Percentiles rank a stretch among this genome's conserved stretches.
Evolutionary conservation across 2,797 vertebrate genomes (phyloP).

Genomic region (Betta splendens): DNA sequence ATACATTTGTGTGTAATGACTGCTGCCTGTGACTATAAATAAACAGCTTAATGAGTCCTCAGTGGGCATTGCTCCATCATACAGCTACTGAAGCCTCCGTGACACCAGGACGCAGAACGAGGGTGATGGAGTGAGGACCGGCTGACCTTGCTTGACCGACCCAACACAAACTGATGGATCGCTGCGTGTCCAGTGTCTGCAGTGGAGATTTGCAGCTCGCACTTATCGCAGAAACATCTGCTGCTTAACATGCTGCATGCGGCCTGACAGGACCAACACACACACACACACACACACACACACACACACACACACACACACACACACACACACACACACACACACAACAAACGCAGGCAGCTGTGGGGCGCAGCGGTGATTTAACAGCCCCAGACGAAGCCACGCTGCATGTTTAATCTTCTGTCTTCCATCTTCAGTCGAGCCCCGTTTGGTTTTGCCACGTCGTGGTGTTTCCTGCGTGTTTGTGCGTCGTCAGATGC

Average conservation of each 20-base stretch:
- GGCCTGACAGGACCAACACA: constrained; percentile 4
- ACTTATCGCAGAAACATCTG: constrained; percentile 26
- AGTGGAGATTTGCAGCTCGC: constrained; percentile 42
- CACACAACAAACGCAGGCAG: constrained; percentile 24
- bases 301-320: neutral
- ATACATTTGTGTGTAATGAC: no score
- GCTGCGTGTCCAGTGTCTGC: constrained; percentile 37
- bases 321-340: constrained; percentile 9
- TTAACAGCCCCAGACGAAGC: constrained; percentile 21
- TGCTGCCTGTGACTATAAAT: no score
- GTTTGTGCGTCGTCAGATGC: constrained; percentile 10
- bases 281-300: constrained; percentile 4
- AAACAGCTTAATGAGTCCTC: no score
- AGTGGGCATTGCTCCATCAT: no score
- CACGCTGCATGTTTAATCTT: constrained; percentile 6
- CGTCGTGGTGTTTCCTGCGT: neutral
- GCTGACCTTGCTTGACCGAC: constrained; percentile 23
- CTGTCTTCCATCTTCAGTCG: constrained; percentile 17
- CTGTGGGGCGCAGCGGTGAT: constrained; percentile 26
- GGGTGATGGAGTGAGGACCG: constrained; percentile 9
- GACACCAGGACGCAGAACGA: constrained; percentile 20
- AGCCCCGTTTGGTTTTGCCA: constrained; percentile 14
- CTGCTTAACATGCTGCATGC: constrained; percentile 17
- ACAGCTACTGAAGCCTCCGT: no score
- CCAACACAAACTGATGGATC: constrained; percentile 49